Evolutionary conservation across 2,888 invertebrate species (phyloP).

Genomic region (Drosophila yooni): DNA sequence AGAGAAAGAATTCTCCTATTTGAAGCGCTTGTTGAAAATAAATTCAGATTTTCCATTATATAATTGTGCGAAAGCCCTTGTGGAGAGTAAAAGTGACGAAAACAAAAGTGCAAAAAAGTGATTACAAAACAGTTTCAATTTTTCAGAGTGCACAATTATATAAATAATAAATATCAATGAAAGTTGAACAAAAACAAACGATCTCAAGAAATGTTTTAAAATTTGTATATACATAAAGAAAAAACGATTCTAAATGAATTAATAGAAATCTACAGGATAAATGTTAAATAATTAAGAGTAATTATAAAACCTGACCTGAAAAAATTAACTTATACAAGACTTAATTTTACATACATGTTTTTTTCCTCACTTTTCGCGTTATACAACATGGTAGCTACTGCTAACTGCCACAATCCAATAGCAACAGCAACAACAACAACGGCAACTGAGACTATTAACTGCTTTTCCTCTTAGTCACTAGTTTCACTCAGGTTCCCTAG

Average conservation of each 20-base stretch:
- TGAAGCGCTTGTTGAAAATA: neutral
- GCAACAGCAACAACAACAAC: constrained; percentile 4
- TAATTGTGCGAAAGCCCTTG: constrained; percentile 43
- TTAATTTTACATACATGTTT: neutral
- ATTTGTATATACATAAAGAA: neutral
- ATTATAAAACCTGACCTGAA: neutral
- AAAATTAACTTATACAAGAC: neutral
- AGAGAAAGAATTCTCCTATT: constrained; percentile 1
- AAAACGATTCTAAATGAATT: neutral
- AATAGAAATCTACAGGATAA: neutral
- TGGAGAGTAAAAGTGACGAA: constrained; percentile 54
- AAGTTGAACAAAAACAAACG: neutral
- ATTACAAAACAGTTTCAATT: constrained; percentile 59
- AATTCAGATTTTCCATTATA: constrained; percentile 48
- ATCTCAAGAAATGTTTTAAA: neutral
- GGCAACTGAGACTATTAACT: constrained; percentile 20
- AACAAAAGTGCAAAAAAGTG: constrained; percentile 58
- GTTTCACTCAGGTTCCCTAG: constrained; percentile 34
- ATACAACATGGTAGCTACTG: constrained; percentile 32
- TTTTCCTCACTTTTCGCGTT: constrained; percentile 9
- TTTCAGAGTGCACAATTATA: constrained; percentile 3
- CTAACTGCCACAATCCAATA: neutral
- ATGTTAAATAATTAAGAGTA: neutral
- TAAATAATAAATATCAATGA: neutral
- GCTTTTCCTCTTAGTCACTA: constrained; percentile 20